phyloP scores from a whole-genome alignment of 2,113 vertebrate genomes.

The Perognathus longimembris region DNA sequence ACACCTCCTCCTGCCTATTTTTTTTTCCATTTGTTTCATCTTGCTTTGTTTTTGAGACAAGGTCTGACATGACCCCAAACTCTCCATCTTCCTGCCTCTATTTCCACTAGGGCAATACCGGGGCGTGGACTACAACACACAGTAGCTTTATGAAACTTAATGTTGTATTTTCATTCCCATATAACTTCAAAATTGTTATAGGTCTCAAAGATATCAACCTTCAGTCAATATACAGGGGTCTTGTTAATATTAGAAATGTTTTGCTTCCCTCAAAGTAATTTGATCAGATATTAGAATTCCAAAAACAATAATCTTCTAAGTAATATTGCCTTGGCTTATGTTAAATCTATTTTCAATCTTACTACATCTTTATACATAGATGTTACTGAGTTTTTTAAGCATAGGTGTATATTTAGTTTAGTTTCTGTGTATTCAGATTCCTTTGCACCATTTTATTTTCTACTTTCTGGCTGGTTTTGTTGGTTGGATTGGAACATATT shows the following conservation, averaged over 20 bases:
- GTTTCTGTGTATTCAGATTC: background rate
- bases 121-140: background rate
- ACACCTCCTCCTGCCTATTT: no score
- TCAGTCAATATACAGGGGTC: background rate
- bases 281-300: background rate
- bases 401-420: constrained; percentile 7
- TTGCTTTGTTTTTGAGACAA: no score
- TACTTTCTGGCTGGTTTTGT: background rate
- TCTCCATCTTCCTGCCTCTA: no score
- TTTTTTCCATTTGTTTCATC: no score
- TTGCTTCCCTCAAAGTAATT: background rate
- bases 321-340: background rate
- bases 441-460: background rate
- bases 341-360: background rate
- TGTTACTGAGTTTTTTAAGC: background rate
- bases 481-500: no score
- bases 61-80: no score
- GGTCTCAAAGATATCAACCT: background rate
- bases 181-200: background rate
- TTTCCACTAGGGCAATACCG: no score
- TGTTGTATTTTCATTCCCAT: background rate
- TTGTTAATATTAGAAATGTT: background rate
- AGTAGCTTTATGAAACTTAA: constrained; percentile 7
- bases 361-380: background rate
- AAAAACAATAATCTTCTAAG: background rate